A percentile compares a stretch with the other conserved stretches of the same genome.
Evolutionary conservation across 1,140 invertebrate species (phyloP).

Genomic region (Heterodera carotae): DNA sequence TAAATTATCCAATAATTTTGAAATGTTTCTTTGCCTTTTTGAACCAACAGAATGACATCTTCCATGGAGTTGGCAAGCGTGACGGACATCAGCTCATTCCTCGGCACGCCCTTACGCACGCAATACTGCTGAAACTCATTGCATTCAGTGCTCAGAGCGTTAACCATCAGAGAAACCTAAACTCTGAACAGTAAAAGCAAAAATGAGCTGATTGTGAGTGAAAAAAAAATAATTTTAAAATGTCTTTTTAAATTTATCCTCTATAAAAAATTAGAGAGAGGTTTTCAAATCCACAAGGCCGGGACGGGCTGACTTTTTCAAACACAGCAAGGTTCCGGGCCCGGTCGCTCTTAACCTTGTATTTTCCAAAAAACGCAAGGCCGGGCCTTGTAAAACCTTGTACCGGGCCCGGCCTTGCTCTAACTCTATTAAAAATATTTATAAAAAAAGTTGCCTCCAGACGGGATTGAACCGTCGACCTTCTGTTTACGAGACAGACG

Average conservation of each 20-base stretch:
- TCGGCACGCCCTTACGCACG: slow-evolving; percentile 43
- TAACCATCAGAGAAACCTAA: slow-evolving; percentile 34
- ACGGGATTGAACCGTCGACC: slow-evolving; percentile 36
- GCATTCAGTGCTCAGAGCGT: slow-evolving; percentile 43
- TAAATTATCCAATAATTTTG: slow-evolving; percentile 37
- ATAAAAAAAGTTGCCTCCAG: slow-evolving; percentile 24
- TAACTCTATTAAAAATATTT: slow-evolving; percentile 9
- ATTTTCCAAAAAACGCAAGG: too few relatives aligned
- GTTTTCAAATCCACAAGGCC: too few relatives aligned
- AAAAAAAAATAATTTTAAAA: too few relatives aligned
- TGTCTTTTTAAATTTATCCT: too few relatives aligned
- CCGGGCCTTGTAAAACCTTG: too few relatives aligned
- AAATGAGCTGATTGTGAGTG: slow-evolving; percentile 14
- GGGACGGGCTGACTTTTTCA: too few relatives aligned
- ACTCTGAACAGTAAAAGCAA: too few relatives aligned
- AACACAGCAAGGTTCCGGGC: too few relatives aligned
- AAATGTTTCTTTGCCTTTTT: neutral
- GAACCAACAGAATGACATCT: slow-evolving; percentile 39
- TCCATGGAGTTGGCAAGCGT: slow-evolving; percentile 36
- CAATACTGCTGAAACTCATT: slow-evolving; percentile 54
- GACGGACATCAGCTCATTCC: slow-evolving; percentile 18
- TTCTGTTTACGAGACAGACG: slow-evolving; percentile 35
- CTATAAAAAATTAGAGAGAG: too few relatives aligned
- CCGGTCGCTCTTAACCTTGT: too few relatives aligned
- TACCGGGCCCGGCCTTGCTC: too few relatives aligned